Evolutionary conservation across 1,140 invertebrate genomes (phyloP), one percentile per base, ranked within the genome.

Genomic region (Aricia agestis): DNA sequence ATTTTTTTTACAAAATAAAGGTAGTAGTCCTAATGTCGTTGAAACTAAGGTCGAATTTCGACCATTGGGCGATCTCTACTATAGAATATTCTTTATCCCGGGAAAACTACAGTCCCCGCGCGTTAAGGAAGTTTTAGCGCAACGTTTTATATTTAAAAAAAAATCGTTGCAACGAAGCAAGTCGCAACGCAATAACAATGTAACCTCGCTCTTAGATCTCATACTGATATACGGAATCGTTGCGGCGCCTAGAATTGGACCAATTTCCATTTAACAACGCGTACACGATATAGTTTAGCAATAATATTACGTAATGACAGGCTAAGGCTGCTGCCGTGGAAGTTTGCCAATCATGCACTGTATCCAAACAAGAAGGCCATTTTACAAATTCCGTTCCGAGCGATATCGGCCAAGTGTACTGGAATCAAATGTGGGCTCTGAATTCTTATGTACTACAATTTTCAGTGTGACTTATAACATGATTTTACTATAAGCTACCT

Each of bases 241-340:
- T 52, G 45, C 45, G 45, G 45, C 13, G 7, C 45, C 11, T 4
- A 52, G 13, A 52, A 52, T 52, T 52, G 45, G 45, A 15, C 45
- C 45, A 52, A 52, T 52, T 52, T 13, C 45, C 45, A 52, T 52
- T 52, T 52, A 52, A 52, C 45, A 52, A 52, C 45, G 45, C 45
- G 45, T 52, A 52, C 11, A 63, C 59, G 59, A 63, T 63, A 63
- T 25, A 63, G 59, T 25, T 63, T 63, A 63, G 59, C 19, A 63
- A 63, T 63, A 63, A 63, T 25, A 63, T 63, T 63, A 63, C 59
- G 59, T 63, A 63, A 63, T 63, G 59, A 63, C 59, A 63, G 59
- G 59, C 7, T 63, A 25, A 63, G 19, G 18, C 18, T 25, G 59
- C 18, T 63, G 25, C 9, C 17, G 59, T 63, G 59, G 59, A 63